Percentiles rank a stretch among this genome's conserved stretches.
Conservation (phyloP, 2,888 invertebrate genomes). For the Poecilus cupreus region DNA sequence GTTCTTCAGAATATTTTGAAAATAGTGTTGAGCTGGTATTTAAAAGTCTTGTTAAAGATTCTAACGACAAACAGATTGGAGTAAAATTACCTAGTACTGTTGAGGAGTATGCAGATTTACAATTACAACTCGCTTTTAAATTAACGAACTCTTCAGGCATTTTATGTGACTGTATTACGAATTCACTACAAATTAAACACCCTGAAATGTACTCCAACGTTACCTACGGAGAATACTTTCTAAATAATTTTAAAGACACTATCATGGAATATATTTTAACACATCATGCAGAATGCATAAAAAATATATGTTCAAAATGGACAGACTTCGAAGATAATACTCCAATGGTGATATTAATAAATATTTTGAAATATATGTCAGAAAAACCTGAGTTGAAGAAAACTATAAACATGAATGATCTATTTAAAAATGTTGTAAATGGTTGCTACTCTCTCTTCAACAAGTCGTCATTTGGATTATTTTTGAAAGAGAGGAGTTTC, state of each 20-base stretch:
- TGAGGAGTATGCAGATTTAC: constrained; percentile 61
- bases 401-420: constrained; percentile 8
- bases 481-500: constrained; percentile 26
- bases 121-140: constrained; percentile 65
- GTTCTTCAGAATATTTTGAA: not conserved
- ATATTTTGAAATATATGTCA: constrained; percentile 61
- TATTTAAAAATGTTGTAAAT: constrained; percentile 64
- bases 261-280: constrained; percentile 64
- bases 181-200: constrained; percentile 63
- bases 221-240: constrained; percentile 66
- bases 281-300: constrained; percentile 65
- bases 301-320: constrained; percentile 35
- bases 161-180: constrained; percentile 64
- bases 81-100: constrained; percentile 60
- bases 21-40: constrained; percentile 15
- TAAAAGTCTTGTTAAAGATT: constrained; percentile 56
- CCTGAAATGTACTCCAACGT: constrained; percentile 63
- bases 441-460: constrained; percentile 13
- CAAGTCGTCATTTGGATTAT: not conserved
- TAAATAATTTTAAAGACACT: constrained; percentile 66
- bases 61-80: constrained; percentile 4
- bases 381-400: constrained; percentile 60
- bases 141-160: constrained; percentile 61
- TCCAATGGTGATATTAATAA: constrained; percentile 48
- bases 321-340: not conserved